phyloP scores from a whole-genome alignment of 2,797 vertebrate species.

The Sebastes diaconus region DNA sequence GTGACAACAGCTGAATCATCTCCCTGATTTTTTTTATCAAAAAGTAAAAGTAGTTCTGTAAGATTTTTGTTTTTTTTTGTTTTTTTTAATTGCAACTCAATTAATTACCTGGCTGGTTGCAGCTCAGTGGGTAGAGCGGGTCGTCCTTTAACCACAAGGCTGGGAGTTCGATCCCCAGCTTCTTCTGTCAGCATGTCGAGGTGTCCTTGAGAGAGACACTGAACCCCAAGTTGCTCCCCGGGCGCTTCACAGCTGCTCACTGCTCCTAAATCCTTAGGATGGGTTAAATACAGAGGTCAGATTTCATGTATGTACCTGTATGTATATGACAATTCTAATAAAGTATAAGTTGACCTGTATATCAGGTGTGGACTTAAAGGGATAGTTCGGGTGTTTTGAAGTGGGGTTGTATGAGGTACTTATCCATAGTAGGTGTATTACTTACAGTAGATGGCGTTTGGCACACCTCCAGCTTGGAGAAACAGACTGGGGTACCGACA shows the following conservation, averaged over 20 bases:
- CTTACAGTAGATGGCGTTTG: no score
- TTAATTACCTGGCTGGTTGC: not conserved
- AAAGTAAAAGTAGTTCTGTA: not conserved
- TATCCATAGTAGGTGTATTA: no score
- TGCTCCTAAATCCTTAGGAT: not conserved
- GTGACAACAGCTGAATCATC: not conserved
- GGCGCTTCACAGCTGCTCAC: no score
- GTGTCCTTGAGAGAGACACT: no score
- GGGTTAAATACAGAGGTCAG: not conserved
- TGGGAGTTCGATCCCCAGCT: not conserved
- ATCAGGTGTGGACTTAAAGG: no score
- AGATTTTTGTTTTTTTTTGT: not conserved
- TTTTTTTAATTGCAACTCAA: not conserved
- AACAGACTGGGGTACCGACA: no score
- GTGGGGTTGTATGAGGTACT: no score
- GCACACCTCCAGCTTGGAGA: no score
- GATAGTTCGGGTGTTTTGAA: no score
- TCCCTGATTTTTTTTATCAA: not conserved
- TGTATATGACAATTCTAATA: not conserved
- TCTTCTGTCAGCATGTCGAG: not conserved
- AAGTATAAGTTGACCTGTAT: no score
- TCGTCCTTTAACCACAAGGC: not conserved
- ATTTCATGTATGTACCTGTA: no score
- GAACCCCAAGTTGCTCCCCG: no score
- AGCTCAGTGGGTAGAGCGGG: not conserved